phyloP scores from a whole-genome alignment of 2,797 vertebrate species.

The Nannoperca obscura region DNA sequence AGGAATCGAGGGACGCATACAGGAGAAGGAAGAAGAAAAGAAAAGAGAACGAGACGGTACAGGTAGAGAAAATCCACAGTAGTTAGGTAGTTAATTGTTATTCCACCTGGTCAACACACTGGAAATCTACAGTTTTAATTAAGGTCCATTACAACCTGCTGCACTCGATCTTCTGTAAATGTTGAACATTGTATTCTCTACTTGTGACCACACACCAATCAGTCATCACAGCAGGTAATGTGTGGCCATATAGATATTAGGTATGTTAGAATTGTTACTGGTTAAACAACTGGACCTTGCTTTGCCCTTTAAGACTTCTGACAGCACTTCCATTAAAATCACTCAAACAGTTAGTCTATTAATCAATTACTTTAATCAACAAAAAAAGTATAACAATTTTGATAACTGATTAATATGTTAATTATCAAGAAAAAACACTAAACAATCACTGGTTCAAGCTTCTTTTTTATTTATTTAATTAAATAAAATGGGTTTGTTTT shows the following conservation, averaged over 20 bases:
- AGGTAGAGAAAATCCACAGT: constrained; percentile 4
- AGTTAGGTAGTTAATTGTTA: neutral
- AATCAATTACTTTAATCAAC: neutral
- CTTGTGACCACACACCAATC: neutral
- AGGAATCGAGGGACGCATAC: neutral
- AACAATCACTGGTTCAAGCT: neutral
- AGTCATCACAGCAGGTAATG: neutral
- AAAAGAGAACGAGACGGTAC: neutral
- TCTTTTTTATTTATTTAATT: neutral
- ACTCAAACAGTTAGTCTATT: neutral
- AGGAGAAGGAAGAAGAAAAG: neutral
- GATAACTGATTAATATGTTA: neutral
- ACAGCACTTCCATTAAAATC: neutral
- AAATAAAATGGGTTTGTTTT: too few relatives aligned
- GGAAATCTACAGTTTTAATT: neutral
- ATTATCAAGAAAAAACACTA: neutral
- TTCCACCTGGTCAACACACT: neutral
- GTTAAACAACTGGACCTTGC: neutral
- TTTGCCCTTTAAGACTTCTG: neutral
- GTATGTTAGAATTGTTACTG: neutral
- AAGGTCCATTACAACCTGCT: neutral
- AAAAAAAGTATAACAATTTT: neutral
- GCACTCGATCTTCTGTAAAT: neutral
- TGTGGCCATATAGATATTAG: neutral
- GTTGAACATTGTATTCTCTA: neutral